Base-by-base conservation (phyloP, 2,888 invertebrate genomes). In the Rhingia campestris region DNA sequence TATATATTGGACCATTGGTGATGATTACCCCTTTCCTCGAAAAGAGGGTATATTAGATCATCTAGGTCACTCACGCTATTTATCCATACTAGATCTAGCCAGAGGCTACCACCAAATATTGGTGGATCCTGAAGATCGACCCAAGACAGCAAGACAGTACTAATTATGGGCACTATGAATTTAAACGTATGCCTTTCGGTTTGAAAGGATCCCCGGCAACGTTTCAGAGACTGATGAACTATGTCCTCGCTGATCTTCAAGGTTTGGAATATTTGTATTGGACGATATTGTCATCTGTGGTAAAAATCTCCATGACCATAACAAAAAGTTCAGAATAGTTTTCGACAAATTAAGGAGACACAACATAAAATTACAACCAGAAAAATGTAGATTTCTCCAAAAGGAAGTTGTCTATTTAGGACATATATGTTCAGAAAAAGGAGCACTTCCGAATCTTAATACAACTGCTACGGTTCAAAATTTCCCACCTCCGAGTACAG, bases 201-300 rank as follows among this genome's bases (percentile, higher is more conserved):
- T 53, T 30, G 43, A 39, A 32, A 51, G 88, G 10, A 89, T 90
- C 90, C 0, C 91, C 92, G 0, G 88, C 88, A 0, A 90, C 90
- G 0, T 91, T 91, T 56, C 90, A 91, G 86, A 58, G 90, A 4
- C 74, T 89, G 54, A 91, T 91, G 90, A 88, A 90, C 54, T 88
- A 86, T 53, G 87, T 91, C 0, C 69, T 91, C 10, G 58, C 87
- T 32, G 90, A 90, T 3, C 56, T 90, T 4, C 88, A 88, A 81
- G 88, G 88, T 0, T 72, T 87, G 4, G 87, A 61, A 10, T 64
- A 76, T 61, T 81, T 41, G 37, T 59, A 10, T 14, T 80, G 0
- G 73, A n/a, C n/a, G n/a, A n/a, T n/a, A n/a, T n/a, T n/a, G n/a
- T n/a, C n/a, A n/a, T n/a, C n/a, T n/a, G n/a, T n/a, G n/a, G n/a